These are phyloP conservation scores for Diabrotica virgifera DNA, from an alignment of 1,140 invertebrate genomes.

Conservation along the genomic window DNA sequence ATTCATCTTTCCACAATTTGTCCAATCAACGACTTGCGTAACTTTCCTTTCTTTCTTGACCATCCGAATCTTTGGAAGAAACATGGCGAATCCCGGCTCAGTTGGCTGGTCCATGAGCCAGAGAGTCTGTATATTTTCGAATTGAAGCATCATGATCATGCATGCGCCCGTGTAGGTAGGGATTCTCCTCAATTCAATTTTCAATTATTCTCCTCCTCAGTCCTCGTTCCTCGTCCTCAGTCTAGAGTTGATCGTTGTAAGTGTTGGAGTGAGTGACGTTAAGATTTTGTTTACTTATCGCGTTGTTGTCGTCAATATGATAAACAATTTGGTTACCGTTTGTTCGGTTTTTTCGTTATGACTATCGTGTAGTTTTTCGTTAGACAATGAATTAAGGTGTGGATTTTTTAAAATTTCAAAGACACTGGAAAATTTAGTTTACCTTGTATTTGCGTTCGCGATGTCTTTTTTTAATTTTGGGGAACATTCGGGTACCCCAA, in stretches of 20 bases:
- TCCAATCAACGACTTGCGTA: neutral
- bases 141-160: neutral
- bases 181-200: neutral
- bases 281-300: neutral
- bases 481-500: neutral
- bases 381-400: too few species aligned
- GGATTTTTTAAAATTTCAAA: neutral
- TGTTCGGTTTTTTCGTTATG: neutral
- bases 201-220: too few species aligned
- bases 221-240: too few species aligned
- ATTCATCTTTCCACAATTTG: neutral
- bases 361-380: neutral
- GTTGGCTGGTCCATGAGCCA: neutral
- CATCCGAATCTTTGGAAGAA: neutral
- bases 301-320: neutral
- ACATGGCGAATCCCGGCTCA: neutral
- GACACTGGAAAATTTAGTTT: slow-evolving; percentile 4
- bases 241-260: neutral
- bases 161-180: neutral
- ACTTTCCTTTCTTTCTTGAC: neutral
- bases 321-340: too few species aligned
- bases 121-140: neutral
- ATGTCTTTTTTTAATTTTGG: slow-evolving; percentile 21
- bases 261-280: neutral
- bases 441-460: slow-evolving; percentile 5